Evolutionary conservation across 2,797 vertebrate species (phyloP).

Genomic region (Rhinatrema bivittatum): DNA sequence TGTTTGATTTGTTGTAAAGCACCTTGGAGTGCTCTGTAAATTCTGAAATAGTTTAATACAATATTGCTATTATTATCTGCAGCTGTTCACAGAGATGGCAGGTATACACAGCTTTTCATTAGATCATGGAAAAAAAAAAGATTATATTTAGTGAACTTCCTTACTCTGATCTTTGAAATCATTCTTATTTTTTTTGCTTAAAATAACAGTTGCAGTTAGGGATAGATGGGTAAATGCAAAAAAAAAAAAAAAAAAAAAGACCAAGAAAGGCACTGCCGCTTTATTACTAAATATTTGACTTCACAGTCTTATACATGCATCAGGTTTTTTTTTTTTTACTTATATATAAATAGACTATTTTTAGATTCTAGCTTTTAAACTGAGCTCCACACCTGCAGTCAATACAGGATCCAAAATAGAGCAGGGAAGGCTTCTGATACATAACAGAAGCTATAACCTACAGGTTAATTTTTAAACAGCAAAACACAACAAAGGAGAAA

Average conservation of each 20-base stretch:
- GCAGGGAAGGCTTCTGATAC: conserved; percentile 30
- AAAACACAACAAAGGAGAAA: conserved; percentile 46
- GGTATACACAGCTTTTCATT: conserved; percentile 21
- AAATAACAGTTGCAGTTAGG: conserved; percentile 40
- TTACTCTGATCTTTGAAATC: conserved; percentile 20
- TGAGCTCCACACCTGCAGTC: conserved; percentile 81
- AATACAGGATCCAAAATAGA: conserved; percentile 75
- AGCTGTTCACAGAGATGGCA: conserved; percentile 19
- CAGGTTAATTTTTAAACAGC: conserved; percentile 33
- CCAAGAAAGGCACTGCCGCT: conserved; percentile 90
- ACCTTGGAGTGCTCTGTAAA: no score
- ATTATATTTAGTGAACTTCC: conserved; percentile 28
- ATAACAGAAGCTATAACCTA: conserved; percentile 30
- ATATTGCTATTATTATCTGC: conserved; percentile 11
- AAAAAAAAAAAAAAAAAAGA: conserved; percentile 50
- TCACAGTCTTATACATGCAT: conserved; percentile 80
- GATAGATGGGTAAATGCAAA: conserved; percentile 34
- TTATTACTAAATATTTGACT: conserved; percentile 77
- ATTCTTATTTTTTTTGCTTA: conserved; percentile 22
- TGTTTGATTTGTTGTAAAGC: no score
- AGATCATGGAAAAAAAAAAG: conserved; percentile 6
- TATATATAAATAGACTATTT: conserved; percentile 20
- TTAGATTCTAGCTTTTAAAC: conserved; percentile 31
- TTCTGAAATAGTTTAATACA: conserved; percentile 22
- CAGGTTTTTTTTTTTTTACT: conserved; percentile 37